phyloP scores from a whole-genome alignment of 2,797 vertebrate species.

The Siniperca undulata region DNA sequence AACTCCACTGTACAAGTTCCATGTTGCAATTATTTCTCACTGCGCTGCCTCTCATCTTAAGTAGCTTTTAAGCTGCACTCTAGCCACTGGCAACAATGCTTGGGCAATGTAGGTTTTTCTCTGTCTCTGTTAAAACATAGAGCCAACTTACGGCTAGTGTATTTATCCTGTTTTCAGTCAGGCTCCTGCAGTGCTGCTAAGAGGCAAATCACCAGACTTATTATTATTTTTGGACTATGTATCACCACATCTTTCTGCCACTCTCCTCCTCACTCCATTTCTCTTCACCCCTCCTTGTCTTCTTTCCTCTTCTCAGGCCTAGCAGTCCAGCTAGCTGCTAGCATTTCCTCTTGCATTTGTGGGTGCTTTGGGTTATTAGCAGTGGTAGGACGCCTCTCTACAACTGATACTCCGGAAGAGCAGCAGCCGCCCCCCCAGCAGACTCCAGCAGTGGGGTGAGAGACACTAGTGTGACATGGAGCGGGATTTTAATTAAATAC shows the following conservation, averaged over 20 bases:
- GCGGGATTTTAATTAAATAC: background rate
- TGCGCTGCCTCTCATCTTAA: conserved; percentile 12
- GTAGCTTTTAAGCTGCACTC: conserved; percentile 3
- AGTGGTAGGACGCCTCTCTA: conserved; percentile 83
- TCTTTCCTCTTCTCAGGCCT: conserved; percentile 72
- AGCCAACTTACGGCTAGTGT: conserved; percentile 1
- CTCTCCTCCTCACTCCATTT: background rate
- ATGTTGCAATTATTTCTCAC: conserved; percentile 4
- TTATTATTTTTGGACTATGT: background rate
- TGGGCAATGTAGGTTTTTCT: conserved; percentile 19
- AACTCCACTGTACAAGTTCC: background rate
- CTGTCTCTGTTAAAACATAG: conserved; percentile 19
- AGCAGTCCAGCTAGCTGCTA: conserved; percentile 66
- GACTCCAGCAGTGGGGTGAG: conserved; percentile 87
- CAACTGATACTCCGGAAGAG: conserved; percentile 85
- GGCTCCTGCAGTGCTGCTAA: background rate
- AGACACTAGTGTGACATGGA: background rate
- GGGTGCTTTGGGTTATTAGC: conserved; percentile 88
- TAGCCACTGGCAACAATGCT: conserved; percentile 17
- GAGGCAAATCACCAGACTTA: background rate
- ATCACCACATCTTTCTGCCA: background rate
- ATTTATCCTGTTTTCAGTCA: conserved; percentile 3
- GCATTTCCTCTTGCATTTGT: conserved; percentile 29
- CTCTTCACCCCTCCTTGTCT: background rate
- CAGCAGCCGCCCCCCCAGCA: conserved; percentile 73